These are phyloP conservation scores for Siniperca obscura DNA, from an alignment of 2,797 vertebrate genomes.

Conservation along the genomic window DNA sequence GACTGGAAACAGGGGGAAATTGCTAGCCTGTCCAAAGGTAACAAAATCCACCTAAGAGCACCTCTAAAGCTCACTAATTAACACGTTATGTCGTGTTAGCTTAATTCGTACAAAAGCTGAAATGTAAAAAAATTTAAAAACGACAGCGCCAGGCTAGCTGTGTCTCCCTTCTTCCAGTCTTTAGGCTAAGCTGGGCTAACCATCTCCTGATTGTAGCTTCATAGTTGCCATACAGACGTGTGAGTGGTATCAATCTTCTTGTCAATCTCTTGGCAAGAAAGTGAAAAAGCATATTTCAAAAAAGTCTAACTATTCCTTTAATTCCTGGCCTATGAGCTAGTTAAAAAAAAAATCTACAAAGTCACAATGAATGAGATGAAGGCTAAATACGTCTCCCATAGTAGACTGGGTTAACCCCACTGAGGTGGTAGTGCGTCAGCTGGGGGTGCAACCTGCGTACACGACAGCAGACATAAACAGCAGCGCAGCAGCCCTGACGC, in stretches of 20 bases:
- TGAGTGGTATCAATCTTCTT: background rate
- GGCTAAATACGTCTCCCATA: constrained; percentile 16
- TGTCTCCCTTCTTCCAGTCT: background rate
- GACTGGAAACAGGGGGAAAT: background rate
- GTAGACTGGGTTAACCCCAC: constrained; percentile 61
- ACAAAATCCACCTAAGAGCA: background rate
- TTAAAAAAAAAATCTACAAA: constrained; percentile 10
- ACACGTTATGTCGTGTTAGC: background rate
- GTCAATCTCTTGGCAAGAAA: background rate
- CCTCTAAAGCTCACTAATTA: background rate
- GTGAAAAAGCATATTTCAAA: background rate
- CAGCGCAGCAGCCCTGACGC: constrained; percentile 72
- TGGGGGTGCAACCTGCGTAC: constrained; percentile 72
- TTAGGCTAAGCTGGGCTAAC: background rate
- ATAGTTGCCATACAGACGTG: background rate
- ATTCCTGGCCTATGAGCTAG: background rate
- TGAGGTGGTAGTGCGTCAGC: constrained; percentile 75
- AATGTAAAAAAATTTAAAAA: background rate
- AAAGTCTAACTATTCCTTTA: background rate
- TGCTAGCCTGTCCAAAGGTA: background rate
- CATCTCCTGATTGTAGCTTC: background rate
- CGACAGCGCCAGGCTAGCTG: background rate
- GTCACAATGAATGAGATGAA: constrained; percentile 36
- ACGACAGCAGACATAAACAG: constrained; percentile 80
- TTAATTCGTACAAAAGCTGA: background rate